A percentile compares a stretch with the other conserved stretches of the same genome.
Conservation (phyloP, 2,113 vertebrate species). For the Clarias magur region DNA sequence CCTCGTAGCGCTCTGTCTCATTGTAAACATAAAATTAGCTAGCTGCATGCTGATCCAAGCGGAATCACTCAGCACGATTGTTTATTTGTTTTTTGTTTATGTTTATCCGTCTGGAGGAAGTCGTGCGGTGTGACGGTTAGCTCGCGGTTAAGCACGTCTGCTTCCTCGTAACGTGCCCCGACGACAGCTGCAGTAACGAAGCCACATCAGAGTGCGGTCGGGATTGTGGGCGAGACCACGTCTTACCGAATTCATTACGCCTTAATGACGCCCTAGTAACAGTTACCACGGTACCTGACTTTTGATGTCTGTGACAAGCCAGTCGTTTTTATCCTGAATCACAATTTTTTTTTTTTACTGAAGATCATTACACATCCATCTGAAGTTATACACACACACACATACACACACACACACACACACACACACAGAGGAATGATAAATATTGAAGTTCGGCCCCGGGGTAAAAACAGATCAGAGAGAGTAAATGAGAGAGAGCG, state of each 20-base stretch:
- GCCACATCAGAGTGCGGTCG: background rate
- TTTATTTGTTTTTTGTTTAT: background rate
- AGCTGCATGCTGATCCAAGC: background rate
- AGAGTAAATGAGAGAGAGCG: conserved; percentile 5
- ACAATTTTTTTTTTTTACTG: no score
- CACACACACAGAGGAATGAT: background rate
- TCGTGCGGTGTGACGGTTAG: background rate
- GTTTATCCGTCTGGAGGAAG: background rate
- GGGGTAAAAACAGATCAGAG: conserved; percentile 18
- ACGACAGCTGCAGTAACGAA: background rate
- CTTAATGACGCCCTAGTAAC: background rate
- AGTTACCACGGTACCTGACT: background rate
- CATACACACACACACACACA: background rate
- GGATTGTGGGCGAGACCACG: background rate
- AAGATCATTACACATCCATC: background rate
- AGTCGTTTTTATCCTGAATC: background rate
- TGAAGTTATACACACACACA: background rate
- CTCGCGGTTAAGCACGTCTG: background rate
- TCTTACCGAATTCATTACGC: background rate
- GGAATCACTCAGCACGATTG: background rate
- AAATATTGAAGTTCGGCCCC: conserved; percentile 4
- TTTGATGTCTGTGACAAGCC: background rate
- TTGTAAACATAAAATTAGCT: background rate
- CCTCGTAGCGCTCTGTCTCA: background rate
- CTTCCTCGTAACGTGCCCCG: background rate